Percentiles rank a stretch among this genome's conserved stretches.
Evolutionary conservation across 2,888 invertebrate species (phyloP).

Genomic region (Pyrocoelia pectoralis): DNA sequence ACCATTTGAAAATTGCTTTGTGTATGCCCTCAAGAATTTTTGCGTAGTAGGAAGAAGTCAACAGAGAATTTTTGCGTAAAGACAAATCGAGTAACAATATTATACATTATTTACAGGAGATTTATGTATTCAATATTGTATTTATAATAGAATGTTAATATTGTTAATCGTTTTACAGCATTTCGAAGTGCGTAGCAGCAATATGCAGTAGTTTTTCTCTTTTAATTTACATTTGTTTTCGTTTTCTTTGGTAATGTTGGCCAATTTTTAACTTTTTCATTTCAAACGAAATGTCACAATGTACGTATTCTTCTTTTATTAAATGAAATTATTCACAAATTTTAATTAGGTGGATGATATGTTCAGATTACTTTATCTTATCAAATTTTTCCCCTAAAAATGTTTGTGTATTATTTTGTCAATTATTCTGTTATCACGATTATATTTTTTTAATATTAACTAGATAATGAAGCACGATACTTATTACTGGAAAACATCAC

Average conservation of each 20-base stretch:
- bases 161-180: constrained; percentile 4
- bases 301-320: background rate
- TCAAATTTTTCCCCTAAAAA: too few species aligned
- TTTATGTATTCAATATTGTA: background rate
- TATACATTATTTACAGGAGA: too few species aligned
- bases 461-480: too few species aligned
- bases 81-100: background rate
- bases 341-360: too few species aligned
- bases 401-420: too few species aligned
- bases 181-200: constrained; percentile 33
- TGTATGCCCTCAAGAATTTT: constrained; percentile 16
- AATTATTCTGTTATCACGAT: too few species aligned
- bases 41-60: constrained; percentile 27
- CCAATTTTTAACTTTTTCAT: constrained; percentile 27
- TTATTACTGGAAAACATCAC: too few species aligned
- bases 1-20: constrained; percentile 16
- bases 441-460: too few species aligned
- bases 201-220: constrained; percentile 23
- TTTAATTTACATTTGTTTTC: constrained; percentile 24
- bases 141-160: background rate
- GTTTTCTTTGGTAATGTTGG: constrained; percentile 23
- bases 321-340: too few species aligned
- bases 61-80: constrained; percentile 20
- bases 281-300: constrained; percentile 23
- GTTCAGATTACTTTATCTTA: too few species aligned